Evolutionary conservation across 2,797 vertebrate genomes (phyloP).

Genomic region (Darevskia nairensis): DNA sequence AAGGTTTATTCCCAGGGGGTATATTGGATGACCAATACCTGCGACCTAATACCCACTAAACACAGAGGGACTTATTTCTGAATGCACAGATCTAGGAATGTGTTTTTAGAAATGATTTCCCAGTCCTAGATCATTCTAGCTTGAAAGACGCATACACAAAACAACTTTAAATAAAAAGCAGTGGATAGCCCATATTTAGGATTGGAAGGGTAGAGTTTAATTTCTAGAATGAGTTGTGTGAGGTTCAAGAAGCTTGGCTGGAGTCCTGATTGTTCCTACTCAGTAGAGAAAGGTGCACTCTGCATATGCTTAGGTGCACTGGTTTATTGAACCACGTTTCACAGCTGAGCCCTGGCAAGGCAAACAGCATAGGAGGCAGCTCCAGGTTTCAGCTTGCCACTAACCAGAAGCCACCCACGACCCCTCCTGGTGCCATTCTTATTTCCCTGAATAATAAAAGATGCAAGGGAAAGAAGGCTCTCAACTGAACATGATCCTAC

Average conservation of each 20-base stretch:
- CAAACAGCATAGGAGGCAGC: background rate
- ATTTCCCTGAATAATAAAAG: background rate
- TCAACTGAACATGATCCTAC: no score
- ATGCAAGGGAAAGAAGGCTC: background rate
- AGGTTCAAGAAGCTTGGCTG: background rate
- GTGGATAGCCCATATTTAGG: background rate
- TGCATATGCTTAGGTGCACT: background rate
- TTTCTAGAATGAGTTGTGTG: background rate
- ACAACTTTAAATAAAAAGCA: background rate
- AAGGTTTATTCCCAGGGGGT: no score
- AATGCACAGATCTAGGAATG: background rate
- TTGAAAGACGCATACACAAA: background rate
- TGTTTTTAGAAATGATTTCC: background rate
- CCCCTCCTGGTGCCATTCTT: background rate
- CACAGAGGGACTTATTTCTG: background rate
- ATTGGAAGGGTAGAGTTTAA: no score
- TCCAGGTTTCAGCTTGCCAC: background rate
- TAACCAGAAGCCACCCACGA: background rate
- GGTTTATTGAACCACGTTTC: background rate
- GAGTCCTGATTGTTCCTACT: no score
- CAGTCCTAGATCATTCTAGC: no score
- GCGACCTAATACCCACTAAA: background rate
- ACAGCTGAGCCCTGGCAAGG: background rate
- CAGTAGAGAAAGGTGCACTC: background rate
- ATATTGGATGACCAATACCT: background rate